Percentiles rank a stretch among this genome's conserved stretches.
Conservation (phyloP, 2,797 vertebrate genomes). For the Protonibea diacanthus region DNA sequence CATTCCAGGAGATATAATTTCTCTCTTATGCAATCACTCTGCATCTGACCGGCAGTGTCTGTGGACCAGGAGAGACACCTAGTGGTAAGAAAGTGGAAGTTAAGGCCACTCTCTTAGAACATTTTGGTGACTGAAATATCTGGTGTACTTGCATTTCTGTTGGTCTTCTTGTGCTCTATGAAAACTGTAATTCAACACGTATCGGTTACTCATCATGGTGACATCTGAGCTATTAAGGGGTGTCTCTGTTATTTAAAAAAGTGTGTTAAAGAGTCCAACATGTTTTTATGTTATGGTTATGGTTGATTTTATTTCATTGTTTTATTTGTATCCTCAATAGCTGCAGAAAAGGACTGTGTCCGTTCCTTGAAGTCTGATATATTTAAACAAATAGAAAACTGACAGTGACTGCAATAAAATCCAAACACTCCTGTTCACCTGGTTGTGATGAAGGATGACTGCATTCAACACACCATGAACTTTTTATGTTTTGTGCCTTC, state of each 20-base stretch:
- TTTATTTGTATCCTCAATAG: neutral
- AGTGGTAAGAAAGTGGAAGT: conserved; percentile 60
- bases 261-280: neutral
- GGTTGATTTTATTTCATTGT: conserved; percentile 11
- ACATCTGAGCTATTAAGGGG: neutral
- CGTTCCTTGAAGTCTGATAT: neutral
- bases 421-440: conserved; percentile 40
- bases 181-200: conserved; percentile 15
- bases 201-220: conserved; percentile 1
- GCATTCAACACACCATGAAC: conserved; percentile 21
- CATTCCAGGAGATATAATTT: conserved; percentile 49
- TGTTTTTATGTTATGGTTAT: conserved; percentile 19
- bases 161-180: conserved; percentile 4
- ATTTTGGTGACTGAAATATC: conserved; percentile 20
- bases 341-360: neutral
- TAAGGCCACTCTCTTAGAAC: conserved; percentile 34
- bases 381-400: conserved; percentile 28
- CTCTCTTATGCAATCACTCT: conserved; percentile 41
- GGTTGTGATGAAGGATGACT: conserved; percentile 40
- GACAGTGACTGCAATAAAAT: conserved; percentile 2
- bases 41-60: conserved; percentile 26
- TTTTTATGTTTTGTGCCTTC: conserved; percentile 16
- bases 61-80: conserved; percentile 59
- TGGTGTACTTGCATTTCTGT: conserved; percentile 12
- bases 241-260: conserved; percentile 27